Conservation (phyloP, 1,140 invertebrate species). For the Odontomachus brunneus region DNA sequence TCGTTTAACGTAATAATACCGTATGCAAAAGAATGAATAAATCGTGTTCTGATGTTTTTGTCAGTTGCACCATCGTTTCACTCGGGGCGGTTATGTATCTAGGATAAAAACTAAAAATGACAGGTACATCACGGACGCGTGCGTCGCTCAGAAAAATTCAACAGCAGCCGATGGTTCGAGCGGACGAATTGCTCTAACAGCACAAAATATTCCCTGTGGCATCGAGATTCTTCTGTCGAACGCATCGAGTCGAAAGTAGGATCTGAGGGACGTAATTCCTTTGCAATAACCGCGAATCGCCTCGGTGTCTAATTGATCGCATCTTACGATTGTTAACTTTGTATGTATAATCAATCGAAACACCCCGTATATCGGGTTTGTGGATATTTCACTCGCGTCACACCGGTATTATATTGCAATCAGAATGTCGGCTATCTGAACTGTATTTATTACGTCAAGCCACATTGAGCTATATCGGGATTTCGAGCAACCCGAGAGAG, state of each 20-base stretch:
- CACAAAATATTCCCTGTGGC: slow-evolving; percentile 12
- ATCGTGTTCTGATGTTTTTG: slow-evolving; percentile 41
- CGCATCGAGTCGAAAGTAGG: background rate
- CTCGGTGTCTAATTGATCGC: slow-evolving; percentile 6
- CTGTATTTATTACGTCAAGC: slow-evolving; percentile 14
- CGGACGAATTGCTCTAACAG: background rate
- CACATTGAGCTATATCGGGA: slow-evolving; percentile 13
- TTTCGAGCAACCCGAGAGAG: slow-evolving; percentile 43
- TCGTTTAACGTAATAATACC: slow-evolving; percentile 34
- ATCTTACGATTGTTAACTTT: background rate
- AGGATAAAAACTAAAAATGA: slow-evolving; percentile 30
- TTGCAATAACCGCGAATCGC: background rate
- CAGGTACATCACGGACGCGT: background rate
- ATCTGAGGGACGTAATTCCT: background rate
- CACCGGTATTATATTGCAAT: background rate
- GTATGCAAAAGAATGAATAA: slow-evolving; percentile 29
- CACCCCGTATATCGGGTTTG: slow-evolving; percentile 1
- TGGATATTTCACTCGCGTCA: slow-evolving; percentile 20
- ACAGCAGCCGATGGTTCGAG: background rate
- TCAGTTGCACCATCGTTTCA: slow-evolving; percentile 19
- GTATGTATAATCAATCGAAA: background rate
- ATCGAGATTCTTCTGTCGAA: background rate
- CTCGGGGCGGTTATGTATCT: slow-evolving; percentile 17
- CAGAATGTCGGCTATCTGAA: background rate
- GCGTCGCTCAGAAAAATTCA: slow-evolving; percentile 14